Conservation (phyloP, 2,113 vertebrate genomes). For the Ochotona princeps region DNA sequence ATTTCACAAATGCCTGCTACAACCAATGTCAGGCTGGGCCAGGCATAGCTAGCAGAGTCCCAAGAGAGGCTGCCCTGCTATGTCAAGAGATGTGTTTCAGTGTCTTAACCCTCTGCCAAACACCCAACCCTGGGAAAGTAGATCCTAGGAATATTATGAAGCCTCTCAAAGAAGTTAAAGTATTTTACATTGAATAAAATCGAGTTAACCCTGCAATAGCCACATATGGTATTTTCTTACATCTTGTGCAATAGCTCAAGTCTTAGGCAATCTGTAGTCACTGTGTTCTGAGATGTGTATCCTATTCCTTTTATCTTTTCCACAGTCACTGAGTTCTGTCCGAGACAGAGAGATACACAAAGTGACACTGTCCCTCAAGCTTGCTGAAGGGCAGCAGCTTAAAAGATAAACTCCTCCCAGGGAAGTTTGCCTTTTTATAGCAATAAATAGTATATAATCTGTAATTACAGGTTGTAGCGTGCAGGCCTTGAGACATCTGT, state of each 20-base stretch:
- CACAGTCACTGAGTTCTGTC: not conserved
- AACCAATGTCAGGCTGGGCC: no score
- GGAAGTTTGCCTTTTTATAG: not conserved
- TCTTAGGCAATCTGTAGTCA: constrained; percentile 24
- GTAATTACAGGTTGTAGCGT: not conserved
- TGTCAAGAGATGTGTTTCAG: no score
- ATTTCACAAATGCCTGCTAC: no score
- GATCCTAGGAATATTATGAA: constrained; percentile 39
- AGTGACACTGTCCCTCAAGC: not conserved
- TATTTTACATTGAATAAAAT: constrained; percentile 48
- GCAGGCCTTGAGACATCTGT: not conserved
- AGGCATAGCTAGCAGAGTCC: no score
- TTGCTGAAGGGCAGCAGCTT: not conserved
- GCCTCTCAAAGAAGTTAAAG: constrained; percentile 10
- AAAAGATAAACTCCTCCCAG: not conserved
- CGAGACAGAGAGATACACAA: not conserved
- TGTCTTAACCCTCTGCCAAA: no score
- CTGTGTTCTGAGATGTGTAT: not conserved
- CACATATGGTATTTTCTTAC: not conserved
- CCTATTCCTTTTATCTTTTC: constrained; percentile 33
- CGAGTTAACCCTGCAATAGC: constrained; percentile 2
- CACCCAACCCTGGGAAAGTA: not conserved
- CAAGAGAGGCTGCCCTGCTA: no score
- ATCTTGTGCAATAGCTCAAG: constrained; percentile 22
- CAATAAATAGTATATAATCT: not conserved